Evolutionary conservation across 2,797 vertebrate genomes (phyloP).

Genomic region (Sebastes goodei): DNA sequence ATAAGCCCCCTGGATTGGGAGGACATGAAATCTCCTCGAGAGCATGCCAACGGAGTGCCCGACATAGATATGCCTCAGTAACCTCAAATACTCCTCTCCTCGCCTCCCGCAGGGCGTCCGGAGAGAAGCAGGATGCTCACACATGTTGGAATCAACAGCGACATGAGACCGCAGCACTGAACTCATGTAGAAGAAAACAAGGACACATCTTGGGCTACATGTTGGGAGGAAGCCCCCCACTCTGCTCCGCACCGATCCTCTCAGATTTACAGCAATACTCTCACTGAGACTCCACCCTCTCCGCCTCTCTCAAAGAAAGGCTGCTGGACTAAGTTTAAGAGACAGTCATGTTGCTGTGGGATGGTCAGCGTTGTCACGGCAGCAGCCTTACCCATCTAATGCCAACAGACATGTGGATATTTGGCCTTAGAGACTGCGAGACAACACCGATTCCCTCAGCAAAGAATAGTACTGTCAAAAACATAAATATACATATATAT

Average conservation of each 20-base stretch:
- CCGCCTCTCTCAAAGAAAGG: conserved; percentile 50
- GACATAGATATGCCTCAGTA: conserved; percentile 52
- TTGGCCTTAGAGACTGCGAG: conserved; percentile 73
- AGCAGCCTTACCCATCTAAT: conserved; percentile 66
- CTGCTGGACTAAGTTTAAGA: conserved; percentile 48
- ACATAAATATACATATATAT: conserved; percentile 62
- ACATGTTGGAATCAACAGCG: conserved; percentile 51
- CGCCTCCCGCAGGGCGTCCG: conserved; percentile 33
- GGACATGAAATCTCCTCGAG: conserved; percentile 49
- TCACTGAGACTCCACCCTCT: conserved; percentile 52
- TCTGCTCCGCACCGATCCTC: conserved; percentile 41
- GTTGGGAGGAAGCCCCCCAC: conserved; percentile 31
- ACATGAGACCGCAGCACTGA: conserved; percentile 22
- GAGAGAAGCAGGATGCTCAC: conserved; percentile 53
- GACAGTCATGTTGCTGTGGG: conserved; percentile 40
- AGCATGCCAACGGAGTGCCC: conserved; percentile 58
- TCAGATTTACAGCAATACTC: conserved; percentile 65
- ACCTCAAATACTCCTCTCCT: conserved; percentile 43
- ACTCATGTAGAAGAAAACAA: conserved; percentile 36
- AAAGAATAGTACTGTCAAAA: conserved; percentile 64
- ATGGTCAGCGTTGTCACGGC: conserved; percentile 52
- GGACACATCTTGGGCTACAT: conserved; percentile 48
- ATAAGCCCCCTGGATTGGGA: conserved; percentile 64
- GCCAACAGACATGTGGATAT: conserved; percentile 67
- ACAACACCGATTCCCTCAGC: conserved; percentile 52